Conservation (phyloP, 2,888 invertebrate genomes). For the Harpalus rubripes region DNA sequence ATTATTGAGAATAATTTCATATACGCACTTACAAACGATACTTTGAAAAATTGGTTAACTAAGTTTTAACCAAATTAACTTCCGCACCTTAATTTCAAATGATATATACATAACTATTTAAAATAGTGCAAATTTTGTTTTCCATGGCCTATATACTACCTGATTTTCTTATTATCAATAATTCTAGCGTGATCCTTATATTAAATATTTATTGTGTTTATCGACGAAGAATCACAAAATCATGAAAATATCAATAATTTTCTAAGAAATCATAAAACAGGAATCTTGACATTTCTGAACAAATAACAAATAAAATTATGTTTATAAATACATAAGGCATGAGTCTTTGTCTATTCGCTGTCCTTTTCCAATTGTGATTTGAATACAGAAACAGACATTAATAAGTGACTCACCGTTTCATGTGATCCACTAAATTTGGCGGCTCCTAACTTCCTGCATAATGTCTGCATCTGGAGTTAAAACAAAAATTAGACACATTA, state of each 20-base stretch:
- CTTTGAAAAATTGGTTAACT: no score
- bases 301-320: slow-evolving; percentile 28
- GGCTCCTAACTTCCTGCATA: background rate
- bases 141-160: no score
- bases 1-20: no score
- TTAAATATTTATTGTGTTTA: slow-evolving; percentile 45
- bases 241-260: slow-evolving; percentile 11
- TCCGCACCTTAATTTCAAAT: no score
- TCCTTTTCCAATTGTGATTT: slow-evolving; percentile 12
- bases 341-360: background rate
- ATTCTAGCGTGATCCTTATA: no score
- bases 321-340: background rate
- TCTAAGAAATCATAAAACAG: background rate
- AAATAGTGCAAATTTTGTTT: no score
- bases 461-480: background rate
- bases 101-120: no score
- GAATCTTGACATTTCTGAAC: background rate
- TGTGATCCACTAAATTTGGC: slow-evolving; percentile 5
- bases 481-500: background rate
- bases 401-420: slow-evolving; percentile 5
- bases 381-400: background rate
- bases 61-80: no score
- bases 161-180: no score
- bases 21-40: no score
- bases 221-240: slow-evolving; percentile 46